phyloP scores from a whole-genome alignment of 2,797 vertebrate species.

The Carcharodon carcharias region DNA sequence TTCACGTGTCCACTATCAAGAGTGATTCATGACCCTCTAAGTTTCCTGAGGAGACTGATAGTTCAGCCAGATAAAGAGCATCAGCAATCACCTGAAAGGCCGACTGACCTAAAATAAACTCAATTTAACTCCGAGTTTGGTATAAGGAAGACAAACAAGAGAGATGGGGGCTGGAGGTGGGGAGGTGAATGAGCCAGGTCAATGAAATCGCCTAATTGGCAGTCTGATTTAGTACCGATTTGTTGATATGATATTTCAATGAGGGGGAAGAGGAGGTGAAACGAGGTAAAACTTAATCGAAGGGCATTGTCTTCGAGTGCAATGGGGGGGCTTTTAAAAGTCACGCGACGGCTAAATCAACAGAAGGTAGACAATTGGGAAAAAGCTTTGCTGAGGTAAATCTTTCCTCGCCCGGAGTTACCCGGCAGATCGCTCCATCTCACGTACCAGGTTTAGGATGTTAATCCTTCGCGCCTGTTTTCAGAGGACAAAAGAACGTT shows the following conservation, averaged over 20 bases:
- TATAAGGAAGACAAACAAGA: slow-evolving; percentile 38
- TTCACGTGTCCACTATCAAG: slow-evolving; percentile 38
- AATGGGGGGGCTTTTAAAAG: neutral
- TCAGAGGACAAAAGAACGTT: slow-evolving; percentile 16
- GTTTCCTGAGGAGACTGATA: slow-evolving; percentile 39
- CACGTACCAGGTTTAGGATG: neutral
- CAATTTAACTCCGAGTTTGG: slow-evolving; percentile 37
- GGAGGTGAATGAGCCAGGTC: neutral
- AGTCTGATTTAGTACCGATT: neutral
- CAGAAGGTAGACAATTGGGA: neutral
- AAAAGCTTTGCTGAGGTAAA: neutral
- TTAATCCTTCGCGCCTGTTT: neutral
- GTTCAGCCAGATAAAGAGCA: slow-evolving; percentile 33
- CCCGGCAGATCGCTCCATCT: neutral
- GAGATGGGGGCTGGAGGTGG: neutral
- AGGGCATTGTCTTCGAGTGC: neutral
- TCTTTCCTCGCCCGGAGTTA: slow-evolving; percentile 27
- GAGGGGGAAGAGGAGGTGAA: neutral
- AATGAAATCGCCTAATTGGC: neutral
- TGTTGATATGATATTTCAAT: slow-evolving; percentile 17
- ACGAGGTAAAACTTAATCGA: no score
- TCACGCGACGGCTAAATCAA: neutral
- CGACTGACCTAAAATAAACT: slow-evolving; percentile 23
- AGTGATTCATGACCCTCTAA: slow-evolving; percentile 36
- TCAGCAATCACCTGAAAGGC: neutral